phyloP scores from a whole-genome alignment of 2,113 vertebrate species.

The Choloepus hoffmanni region DNA sequence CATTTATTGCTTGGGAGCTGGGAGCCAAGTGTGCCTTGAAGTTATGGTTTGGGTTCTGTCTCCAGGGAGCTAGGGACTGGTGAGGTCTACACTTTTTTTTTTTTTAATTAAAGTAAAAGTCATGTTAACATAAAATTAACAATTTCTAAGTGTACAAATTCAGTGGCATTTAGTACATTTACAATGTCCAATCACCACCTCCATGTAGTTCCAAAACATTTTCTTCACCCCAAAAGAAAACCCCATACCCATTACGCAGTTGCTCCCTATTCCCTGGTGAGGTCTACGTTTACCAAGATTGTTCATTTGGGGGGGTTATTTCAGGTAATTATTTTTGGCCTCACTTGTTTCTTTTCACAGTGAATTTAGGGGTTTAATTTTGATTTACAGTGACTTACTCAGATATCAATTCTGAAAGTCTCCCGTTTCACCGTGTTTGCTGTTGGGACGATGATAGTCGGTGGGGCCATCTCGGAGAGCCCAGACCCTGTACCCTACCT shows the following conservation, averaged over 20 bases:
- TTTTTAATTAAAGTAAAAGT: too few relatives aligned
- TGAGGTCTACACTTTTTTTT: background rate
- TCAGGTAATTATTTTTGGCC: background rate
- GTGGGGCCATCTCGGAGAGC: background rate
- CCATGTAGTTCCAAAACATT: too few relatives aligned
- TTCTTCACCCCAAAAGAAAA: too few relatives aligned
- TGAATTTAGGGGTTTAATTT: slow-evolving; percentile 34
- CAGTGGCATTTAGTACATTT: too few relatives aligned
- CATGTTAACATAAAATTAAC: too few relatives aligned
- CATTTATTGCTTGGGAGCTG: background rate
- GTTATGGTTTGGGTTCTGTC: background rate
- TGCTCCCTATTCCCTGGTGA: background rate
- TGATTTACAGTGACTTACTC: background rate
- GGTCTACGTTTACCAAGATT: background rate
- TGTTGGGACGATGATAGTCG: background rate
- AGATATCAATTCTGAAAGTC: background rate
- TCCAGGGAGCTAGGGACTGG: background rate
- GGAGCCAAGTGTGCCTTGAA: background rate
- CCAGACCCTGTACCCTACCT: accelerated
- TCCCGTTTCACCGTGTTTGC: background rate
- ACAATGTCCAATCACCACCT: too few relatives aligned
- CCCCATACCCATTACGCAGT: too few relatives aligned
- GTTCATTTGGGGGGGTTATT: background rate
- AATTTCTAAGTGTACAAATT: too few relatives aligned
- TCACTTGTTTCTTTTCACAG: background rate